Percentiles rank a stretch among this genome's conserved stretches.
phyloP scores from a whole-genome alignment of 2,888 invertebrate species.

The Imbricaverruca yamaguchii region DNA sequence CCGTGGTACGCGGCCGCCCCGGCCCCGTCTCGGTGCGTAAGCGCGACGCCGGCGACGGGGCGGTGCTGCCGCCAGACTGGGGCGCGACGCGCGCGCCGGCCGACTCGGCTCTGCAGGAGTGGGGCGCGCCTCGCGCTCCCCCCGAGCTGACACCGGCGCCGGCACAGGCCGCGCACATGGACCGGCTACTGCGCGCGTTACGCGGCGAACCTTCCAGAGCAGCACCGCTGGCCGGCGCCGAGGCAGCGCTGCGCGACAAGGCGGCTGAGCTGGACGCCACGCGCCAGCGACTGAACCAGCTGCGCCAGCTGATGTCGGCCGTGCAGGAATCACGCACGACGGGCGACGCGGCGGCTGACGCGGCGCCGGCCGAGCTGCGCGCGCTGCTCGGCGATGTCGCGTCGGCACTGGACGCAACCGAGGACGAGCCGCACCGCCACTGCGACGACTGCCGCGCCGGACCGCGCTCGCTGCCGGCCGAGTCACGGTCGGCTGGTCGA shows the following conservation, averaged over 20 bases:
- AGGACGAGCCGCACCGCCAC: not conserved
- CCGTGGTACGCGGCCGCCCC: slow-evolving; percentile 11
- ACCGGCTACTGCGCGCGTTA: not conserved
- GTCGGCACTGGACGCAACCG: not conserved
- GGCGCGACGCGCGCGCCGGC: no score
- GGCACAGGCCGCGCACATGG: not conserved
- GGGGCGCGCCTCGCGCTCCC: no score
- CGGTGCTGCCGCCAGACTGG: not conserved
- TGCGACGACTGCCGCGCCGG: not conserved
- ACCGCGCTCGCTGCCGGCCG: not conserved
- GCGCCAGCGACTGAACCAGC: slow-evolving; percentile 7
- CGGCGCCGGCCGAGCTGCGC: slow-evolving; percentile 5
- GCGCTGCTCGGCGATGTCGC: slow-evolving; percentile 12
- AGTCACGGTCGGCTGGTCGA: not conserved
- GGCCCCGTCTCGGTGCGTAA: not conserved
- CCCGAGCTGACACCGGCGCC: no score
- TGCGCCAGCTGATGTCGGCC: slow-evolving; percentile 12
- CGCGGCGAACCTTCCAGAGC: not conserved
- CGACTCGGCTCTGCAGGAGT: no score
- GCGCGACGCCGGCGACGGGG: not conserved
- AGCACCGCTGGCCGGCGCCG: not conserved
- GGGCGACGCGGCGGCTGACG: not conserved
- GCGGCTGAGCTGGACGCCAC: slow-evolving; percentile 8
- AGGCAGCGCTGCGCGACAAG: slow-evolving; percentile 1
- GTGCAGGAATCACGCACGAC: not conserved